Percentiles rank a stretch among this genome's conserved stretches.
phyloP scores from a whole-genome alignment of 2,113 vertebrate genomes.

The Cnemophilus loriae region DNA sequence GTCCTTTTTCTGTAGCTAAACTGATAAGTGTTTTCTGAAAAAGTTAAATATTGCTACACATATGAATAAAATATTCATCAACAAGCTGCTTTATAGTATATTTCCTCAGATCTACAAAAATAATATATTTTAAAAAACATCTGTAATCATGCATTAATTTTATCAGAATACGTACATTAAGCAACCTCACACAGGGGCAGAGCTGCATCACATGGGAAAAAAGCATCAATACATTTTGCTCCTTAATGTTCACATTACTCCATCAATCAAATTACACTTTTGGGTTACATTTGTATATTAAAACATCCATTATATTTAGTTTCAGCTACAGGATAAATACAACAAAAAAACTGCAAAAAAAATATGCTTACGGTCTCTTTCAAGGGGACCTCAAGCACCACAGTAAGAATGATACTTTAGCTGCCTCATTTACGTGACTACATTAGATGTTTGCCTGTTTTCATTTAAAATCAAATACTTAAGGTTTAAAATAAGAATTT shows the following conservation, averaged over 20 bases:
- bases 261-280: background rate
- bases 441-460: background rate
- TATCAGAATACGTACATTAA: background rate
- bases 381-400: background rate
- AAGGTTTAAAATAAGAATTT: background rate
- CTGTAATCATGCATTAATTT: background rate
- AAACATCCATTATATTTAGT: background rate
- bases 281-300: background rate
- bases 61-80: background rate
- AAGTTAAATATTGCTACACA: background rate
- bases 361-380: background rate
- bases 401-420: fast-evolving
- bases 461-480: background rate
- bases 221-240: background rate
- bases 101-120: background rate
- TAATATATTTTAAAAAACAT: background rate
- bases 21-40: background rate
- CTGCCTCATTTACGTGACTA: background rate
- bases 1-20: background rate
- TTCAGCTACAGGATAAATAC: background rate
- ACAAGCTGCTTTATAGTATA: background rate
- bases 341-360: background rate
- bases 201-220: background rate
- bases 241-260: background rate
- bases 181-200: background rate